These are phyloP conservation scores for Tenthredo mesomela DNA, from an alignment of 2,888 invertebrate species.

Conservation along the genomic window DNA sequence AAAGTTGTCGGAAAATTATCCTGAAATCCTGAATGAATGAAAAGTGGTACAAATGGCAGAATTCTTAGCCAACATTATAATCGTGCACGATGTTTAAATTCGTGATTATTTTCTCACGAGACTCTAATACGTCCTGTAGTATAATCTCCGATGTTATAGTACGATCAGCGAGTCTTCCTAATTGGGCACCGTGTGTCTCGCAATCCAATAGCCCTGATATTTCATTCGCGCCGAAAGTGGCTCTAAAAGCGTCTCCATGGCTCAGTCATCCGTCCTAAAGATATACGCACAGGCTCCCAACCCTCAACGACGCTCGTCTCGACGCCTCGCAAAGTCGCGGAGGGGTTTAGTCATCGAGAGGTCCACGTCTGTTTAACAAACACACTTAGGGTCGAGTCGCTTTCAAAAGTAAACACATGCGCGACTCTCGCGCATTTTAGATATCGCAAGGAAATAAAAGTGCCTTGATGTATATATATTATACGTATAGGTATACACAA, in stretches of 20 bases:
- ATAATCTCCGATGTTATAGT: neutral
- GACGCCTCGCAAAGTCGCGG: constrained; percentile 12
- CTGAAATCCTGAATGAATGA: too few relatives aligned
- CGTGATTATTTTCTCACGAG: neutral
- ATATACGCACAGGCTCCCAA: constrained; percentile 15
- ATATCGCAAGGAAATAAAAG: constrained; percentile 35
- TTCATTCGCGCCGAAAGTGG: constrained; percentile 43
- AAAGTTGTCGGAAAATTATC: too few relatives aligned
- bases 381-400: constrained; percentile 46
- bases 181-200: constrained; percentile 35
- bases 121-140: neutral
- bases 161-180: constrained; percentile 16
- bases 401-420: constrained; percentile 44
- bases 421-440: constrained; percentile 22
- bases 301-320: constrained; percentile 27
- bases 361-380: constrained; percentile 45
- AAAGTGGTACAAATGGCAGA: neutral
- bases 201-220: constrained; percentile 35
- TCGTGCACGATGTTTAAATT: neutral
- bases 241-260: constrained; percentile 44
- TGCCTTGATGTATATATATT: neutral
- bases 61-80: neutral
- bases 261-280: constrained; percentile 42
- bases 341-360: neutral
- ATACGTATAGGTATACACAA: neutral